Conservation (phyloP, 2,888 invertebrate species). For the Suillia variegata region DNA sequence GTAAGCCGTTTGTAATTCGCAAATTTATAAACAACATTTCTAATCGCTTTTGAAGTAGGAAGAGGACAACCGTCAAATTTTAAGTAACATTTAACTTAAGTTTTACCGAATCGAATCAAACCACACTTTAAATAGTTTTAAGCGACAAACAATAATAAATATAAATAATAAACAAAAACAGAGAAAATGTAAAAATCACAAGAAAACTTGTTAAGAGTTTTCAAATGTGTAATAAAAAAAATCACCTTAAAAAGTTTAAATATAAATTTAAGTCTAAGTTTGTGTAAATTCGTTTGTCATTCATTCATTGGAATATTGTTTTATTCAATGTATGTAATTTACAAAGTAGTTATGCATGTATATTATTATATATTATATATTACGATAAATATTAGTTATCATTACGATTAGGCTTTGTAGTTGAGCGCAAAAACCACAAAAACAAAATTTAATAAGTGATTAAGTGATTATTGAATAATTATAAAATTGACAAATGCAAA, state of each 20-base stretch:
- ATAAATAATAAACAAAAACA: background rate
- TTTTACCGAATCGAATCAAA: background rate
- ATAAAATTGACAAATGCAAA: slow-evolving; percentile 5
- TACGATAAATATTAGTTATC: slow-evolving; percentile 7
- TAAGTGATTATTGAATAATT: slow-evolving; percentile 15
- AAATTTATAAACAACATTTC: too few species aligned
- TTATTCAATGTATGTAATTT: slow-evolving; percentile 6
- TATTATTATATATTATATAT: background rate
- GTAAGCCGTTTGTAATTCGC: too few species aligned
- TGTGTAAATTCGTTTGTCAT: background rate
- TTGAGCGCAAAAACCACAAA: background rate
- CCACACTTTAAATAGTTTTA: slow-evolving; percentile 18
- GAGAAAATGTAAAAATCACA: slow-evolving; percentile 3
- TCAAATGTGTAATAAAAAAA: too few species aligned
- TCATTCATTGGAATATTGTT: slow-evolving; percentile 10
- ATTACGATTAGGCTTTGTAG: slow-evolving; percentile 4
- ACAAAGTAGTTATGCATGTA: background rate
- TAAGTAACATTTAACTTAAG: slow-evolving; percentile 11
- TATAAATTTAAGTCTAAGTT: background rate
- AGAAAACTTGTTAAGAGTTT: slow-evolving; percentile 1
- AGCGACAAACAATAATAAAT: slow-evolving; percentile 21
- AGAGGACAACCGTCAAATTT: too few species aligned
- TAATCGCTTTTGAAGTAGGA: too few species aligned
- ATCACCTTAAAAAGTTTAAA: too few species aligned
- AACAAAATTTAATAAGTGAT: too few species aligned